These are phyloP conservation scores for Chiridota heheva DNA, from an alignment of 35 echinoderm and acorn worm genomes.

Conservation along the genomic window DNA sequence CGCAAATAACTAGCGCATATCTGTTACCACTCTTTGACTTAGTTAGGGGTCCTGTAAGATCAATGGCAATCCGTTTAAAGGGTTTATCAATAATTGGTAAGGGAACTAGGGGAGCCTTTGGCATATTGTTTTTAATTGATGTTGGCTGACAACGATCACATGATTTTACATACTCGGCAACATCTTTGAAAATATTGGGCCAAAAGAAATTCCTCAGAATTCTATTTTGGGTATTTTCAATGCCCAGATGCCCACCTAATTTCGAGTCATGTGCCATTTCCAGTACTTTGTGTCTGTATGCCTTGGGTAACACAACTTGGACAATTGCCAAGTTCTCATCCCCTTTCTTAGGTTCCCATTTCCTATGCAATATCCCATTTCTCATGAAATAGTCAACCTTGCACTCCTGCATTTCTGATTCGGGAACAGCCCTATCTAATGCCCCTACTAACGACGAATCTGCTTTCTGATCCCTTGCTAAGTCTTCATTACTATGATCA, in stretches of 20 bases:
- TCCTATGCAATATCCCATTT: too few relatives aligned
- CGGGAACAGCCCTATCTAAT: too few relatives aligned
- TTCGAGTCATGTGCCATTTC: slow-evolving; percentile 34
- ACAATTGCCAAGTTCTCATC: too few relatives aligned
- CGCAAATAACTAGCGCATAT: slow-evolving; percentile 25
- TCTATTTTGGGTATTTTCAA: slow-evolving; percentile 32
- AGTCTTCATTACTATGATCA: too few relatives aligned
- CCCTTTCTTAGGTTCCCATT: too few relatives aligned
- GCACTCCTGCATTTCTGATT: too few relatives aligned
- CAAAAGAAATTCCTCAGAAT: slow-evolving; percentile 40
- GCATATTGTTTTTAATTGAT: background rate
- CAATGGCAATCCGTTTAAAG: slow-evolving; percentile 9
- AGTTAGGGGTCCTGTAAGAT: slow-evolving; percentile 21
- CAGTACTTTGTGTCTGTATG: background rate
- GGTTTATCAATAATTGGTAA: slow-evolving; percentile 21
- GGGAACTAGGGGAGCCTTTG: slow-evolving; percentile 2
- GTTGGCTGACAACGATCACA: slow-evolving; percentile 24
- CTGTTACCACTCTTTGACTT: slow-evolving; percentile 24
- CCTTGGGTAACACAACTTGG: slow-evolving; percentile 25
- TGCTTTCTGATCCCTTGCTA: too few relatives aligned
- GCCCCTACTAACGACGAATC: too few relatives aligned
- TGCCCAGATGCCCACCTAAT: slow-evolving; percentile 29
- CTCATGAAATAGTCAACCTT: too few relatives aligned
- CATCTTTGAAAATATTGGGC: slow-evolving; percentile 36
- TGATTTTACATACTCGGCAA: background rate